These are phyloP conservation scores for Ranitomeya imitator DNA, from an alignment of 2,113 vertebrate species.

Conservation along the genomic window DNA sequence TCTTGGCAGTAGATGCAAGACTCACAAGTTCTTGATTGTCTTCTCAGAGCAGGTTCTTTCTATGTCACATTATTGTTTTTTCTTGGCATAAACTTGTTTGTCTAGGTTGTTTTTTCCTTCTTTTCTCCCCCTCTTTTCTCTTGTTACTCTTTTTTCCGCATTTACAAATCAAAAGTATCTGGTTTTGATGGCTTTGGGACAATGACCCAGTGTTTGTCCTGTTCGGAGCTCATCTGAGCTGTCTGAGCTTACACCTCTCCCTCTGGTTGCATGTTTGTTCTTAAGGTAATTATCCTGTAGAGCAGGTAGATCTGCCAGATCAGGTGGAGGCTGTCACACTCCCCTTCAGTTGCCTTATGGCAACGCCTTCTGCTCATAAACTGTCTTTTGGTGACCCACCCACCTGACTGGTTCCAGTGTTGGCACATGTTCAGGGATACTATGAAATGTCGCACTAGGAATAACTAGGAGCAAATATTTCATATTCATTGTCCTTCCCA, in stretches of 20 bases:
- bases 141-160: neutral
- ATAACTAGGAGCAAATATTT: neutral
- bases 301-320: slow-evolving; percentile 51
- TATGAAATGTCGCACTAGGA: neutral
- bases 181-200: neutral
- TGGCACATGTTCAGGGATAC: neutral
- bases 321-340: slow-evolving; percentile 29
- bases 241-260: neutral
- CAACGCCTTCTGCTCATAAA: slow-evolving; percentile 20
- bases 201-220: neutral
- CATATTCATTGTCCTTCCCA: neutral
- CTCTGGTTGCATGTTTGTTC: slow-evolving; percentile 28
- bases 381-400: slow-evolving; percentile 16
- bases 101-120: neutral
- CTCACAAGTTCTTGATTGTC: neutral
- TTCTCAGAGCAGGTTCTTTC: neutral
- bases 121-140: neutral
- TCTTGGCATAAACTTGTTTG: neutral
- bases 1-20: neutral
- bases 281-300: slow-evolving; percentile 47
- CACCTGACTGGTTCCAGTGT: neutral
- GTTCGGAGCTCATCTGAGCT: neutral
- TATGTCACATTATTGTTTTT: neutral
- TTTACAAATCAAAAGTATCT: neutral
- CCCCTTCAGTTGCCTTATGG: neutral